Evolutionary conservation across 2,113 vertebrate genomes (phyloP).

Genomic region (Leucopsar rothschildi): DNA sequence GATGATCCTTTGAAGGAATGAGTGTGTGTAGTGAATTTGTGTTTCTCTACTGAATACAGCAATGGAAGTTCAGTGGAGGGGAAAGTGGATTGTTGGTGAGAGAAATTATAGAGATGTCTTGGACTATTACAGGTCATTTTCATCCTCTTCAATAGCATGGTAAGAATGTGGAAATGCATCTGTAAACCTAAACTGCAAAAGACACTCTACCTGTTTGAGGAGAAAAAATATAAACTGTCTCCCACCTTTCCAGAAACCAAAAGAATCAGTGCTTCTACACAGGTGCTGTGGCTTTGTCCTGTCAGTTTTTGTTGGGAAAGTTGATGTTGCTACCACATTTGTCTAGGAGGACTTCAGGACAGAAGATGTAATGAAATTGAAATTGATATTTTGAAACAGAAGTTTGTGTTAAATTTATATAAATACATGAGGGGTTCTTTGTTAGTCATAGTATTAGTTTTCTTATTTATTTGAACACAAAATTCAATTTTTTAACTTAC

Average conservation of each 20-base stretch:
- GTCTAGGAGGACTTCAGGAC: not conserved
- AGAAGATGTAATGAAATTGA: not conserved
- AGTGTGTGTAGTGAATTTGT: not conserved
- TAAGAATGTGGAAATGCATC: not conserved
- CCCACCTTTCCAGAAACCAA: not conserved
- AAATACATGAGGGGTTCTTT: not conserved
- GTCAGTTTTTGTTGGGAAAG: not conserved
- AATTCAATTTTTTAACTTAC: not conserved
- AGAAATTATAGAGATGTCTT: not conserved
- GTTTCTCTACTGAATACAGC: not conserved
- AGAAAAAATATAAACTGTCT: not conserved
- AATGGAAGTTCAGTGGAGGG: not conserved
- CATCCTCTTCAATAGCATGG: not conserved
- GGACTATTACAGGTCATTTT: not conserved
- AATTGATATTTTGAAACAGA: not conserved
- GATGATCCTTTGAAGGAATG: not conserved
- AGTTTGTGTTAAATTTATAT: not conserved
- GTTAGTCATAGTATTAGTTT: not conserved
- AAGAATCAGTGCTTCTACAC: not conserved
- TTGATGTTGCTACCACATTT: not conserved
- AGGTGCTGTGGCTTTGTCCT: not conserved
- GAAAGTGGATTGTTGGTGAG: not conserved
- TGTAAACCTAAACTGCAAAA: not conserved
- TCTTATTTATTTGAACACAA: not conserved
- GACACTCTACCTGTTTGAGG: not conserved